These are phyloP conservation scores for Erpetoichthys calabaricus DNA, from an alignment of 2,797 vertebrate genomes.

Conservation along the genomic window DNA sequence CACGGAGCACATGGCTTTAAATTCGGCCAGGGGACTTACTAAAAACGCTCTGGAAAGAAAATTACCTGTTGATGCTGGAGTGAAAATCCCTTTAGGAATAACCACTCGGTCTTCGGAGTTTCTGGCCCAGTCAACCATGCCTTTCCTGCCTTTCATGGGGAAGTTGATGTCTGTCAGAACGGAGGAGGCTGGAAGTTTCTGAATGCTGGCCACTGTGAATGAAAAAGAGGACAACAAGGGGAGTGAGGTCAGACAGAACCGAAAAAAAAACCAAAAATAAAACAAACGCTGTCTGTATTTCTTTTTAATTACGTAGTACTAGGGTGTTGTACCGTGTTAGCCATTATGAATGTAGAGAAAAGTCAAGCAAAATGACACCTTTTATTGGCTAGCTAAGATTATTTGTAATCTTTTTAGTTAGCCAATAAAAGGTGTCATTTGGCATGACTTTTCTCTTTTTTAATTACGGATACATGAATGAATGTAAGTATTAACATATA, in stretches of 20 bases:
- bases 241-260: neutral
- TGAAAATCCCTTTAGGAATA: slow-evolving; percentile 92
- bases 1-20: too few species aligned
- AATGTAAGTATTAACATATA: too few species aligned
- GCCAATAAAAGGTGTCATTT: too few species aligned
- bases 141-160: slow-evolving; percentile 97
- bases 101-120: slow-evolving; percentile 97
- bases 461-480: too few species aligned
- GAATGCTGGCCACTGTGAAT: slow-evolving; percentile 84
- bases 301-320: too few species aligned
- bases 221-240: slow-evolving; percentile 18
- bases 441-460: too few species aligned
- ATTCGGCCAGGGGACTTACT: too few species aligned
- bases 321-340: too few species aligned
- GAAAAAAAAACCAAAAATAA: neutral
- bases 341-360: too few species aligned
- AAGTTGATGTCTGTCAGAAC: slow-evolving; percentile 97
- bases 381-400: too few species aligned
- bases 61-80: slow-evolving; percentile 84
- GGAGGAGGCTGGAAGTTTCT: slow-evolving; percentile 90
- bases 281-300: neutral
- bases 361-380: too few species aligned
- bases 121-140: slow-evolving; percentile 98
- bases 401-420: too few species aligned
- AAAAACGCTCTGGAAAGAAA: neutral